Base-by-base conservation (phyloP, 2,113 vertebrate species). In the Chionis minor region DNA sequence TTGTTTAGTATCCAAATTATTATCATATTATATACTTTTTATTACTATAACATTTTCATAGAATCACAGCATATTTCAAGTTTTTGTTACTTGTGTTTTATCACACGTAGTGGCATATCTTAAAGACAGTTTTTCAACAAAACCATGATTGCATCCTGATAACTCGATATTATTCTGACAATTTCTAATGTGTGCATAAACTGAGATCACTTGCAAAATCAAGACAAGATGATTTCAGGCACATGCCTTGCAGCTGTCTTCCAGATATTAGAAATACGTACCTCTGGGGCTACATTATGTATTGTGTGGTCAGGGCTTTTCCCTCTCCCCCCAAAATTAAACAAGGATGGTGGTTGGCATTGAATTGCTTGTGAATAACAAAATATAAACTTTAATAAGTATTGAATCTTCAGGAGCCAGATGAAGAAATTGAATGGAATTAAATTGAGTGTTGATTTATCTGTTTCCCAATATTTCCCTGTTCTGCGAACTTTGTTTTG, bases 401-500 rank as follows among this genome's bases (percentile, higher is more conserved):
- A 90, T 35, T 82, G 84, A 71, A 90, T 81, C 67, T 94, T 87
- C 78, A 66, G 55, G 45, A 95, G 23, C 33, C 71, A 84, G 54
- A 59, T 75, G 82, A 86, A 92, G 70, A 92, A 72, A 84, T 90
- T 56, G 81, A 78, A 93, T 96, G 81, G 79, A 78, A 88, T 92
- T 49, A 63, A 79, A 69, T 40, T 2, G 27, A 86, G 22, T 91
- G 94, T 96, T 92, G 95, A 86, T 97, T 95, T 90, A 86, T 87
- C 91, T 65, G 40, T 96, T 96, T 97, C 89, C 89, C 91, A 94
- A 71, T 92, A 94, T 88, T 96, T 84, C 78, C 77, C 14, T 85
- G 70, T 94, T 91, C 86, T 95, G 54, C 73, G 88, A 74, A 90
- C 82, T 95, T 96, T 94, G 95, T 96, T 97, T 97, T 97, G 92